Conservation (phyloP, 2,797 vertebrate species). For the Anabas testudineus region DNA sequence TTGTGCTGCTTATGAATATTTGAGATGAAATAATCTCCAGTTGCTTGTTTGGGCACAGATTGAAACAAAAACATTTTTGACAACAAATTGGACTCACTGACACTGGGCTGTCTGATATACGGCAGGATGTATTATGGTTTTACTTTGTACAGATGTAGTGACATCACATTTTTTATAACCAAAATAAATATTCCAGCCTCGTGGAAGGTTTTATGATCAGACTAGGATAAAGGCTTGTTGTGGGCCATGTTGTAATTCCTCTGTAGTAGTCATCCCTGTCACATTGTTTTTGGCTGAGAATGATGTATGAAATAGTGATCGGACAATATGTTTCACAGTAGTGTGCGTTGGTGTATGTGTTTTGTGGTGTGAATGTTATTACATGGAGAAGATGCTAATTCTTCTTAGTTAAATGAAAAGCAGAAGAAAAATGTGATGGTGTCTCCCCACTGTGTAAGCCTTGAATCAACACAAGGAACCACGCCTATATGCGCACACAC, state of each 20-base stretch:
- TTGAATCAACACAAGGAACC: constrained; percentile 31
- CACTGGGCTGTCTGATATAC: neutral
- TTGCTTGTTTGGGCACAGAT: no score
- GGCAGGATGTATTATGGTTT: neutral
- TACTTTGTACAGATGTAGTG: neutral
- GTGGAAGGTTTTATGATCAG: constrained; percentile 2
- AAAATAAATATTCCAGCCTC: neutral
- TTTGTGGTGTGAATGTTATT: constrained; percentile 18
- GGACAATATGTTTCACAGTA: constrained; percentile 55
- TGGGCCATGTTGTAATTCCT: constrained; percentile 25
- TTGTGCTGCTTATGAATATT: neutral
- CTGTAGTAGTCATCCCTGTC: constrained; percentile 19
- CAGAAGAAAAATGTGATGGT: constrained; percentile 27
- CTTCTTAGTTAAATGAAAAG: constrained; percentile 35
- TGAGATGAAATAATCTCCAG: neutral
- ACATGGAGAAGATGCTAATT: constrained; percentile 6
- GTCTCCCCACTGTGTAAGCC: constrained; percentile 60
- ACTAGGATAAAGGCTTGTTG: constrained; percentile 5
- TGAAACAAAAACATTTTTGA: no score
- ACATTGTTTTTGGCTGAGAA: constrained; percentile 55
- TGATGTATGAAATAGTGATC: constrained; percentile 28
- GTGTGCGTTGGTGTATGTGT: constrained; percentile 31
- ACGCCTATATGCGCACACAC: constrained; percentile 14
- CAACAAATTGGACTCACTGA: neutral
- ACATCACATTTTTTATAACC: neutral